Conservation (phyloP, 2,888 invertebrate species). For the Plagodis pulveraria region DNA sequence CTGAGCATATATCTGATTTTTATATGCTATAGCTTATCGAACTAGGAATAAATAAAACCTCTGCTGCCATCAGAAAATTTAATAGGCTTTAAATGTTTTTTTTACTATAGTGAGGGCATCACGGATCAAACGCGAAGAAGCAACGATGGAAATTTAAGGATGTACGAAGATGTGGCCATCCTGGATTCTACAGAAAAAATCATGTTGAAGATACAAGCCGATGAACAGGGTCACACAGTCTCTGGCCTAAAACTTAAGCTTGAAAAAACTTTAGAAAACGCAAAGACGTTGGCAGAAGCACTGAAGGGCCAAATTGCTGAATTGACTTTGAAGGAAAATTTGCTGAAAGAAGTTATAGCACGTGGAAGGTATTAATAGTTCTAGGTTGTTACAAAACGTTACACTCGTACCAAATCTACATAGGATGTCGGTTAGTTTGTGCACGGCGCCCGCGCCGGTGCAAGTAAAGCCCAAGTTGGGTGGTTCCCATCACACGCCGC, state of each 20-base stretch:
- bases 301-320: constrained; percentile 57
- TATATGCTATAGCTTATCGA: neutral
- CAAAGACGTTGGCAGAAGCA: constrained; percentile 53
- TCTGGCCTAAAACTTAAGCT: constrained; percentile 52
- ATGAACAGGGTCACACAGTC: neutral
- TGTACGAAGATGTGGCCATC: constrained; percentile 40
- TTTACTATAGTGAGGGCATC: constrained; percentile 35
- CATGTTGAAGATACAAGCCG: neutral
- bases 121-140: constrained; percentile 29
- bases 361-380: constrained; percentile 59
- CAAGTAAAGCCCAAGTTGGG: too few relatives aligned
- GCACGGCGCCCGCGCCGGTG: too few relatives aligned
- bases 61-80: too few relatives aligned
- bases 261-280: constrained; percentile 54
- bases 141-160: constrained; percentile 33
- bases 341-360: constrained; percentile 65
- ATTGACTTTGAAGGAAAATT: constrained; percentile 50
- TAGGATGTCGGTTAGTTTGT: too few relatives aligned
- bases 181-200: constrained; percentile 17
- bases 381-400: neutral
- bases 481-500: too few relatives aligned
- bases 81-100: neutral
- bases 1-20: too few relatives aligned
- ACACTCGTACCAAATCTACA: too few relatives aligned
- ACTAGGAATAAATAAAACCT: neutral